phyloP scores from a whole-genome alignment of 1,140 invertebrate genomes.

The Lamellibrachia luymesi region DNA sequence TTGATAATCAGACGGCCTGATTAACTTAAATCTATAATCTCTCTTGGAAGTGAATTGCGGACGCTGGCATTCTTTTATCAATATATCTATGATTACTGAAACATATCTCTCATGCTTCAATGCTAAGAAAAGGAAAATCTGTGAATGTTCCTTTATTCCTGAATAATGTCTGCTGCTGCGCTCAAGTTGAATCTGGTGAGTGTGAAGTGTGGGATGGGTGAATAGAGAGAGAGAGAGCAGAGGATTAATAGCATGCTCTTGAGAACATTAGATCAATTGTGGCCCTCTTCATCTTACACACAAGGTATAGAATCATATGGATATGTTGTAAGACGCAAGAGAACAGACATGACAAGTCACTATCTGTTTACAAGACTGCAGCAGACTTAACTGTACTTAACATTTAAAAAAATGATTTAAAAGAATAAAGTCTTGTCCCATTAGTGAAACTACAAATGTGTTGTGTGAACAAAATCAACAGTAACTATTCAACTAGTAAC shows the following conservation, averaged over 20 bases:
- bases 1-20: background rate
- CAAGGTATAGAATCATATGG: background rate
- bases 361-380: too few relatives aligned
- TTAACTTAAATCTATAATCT: background rate
- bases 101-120: background rate
- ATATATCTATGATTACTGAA: background rate
- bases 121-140: background rate
- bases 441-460: too few relatives aligned
- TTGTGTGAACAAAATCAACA: too few relatives aligned
- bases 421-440: too few relatives aligned
- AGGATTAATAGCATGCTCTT: background rate
- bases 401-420: too few relatives aligned
- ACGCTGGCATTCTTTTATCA: background rate
- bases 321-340: too few relatives aligned
- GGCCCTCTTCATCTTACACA: background rate
- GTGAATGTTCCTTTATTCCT: background rate
- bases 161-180: background rate
- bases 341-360: too few relatives aligned
- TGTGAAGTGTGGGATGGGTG: background rate
- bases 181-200: background rate
- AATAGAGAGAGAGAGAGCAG: background rate
- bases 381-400: too few relatives aligned
- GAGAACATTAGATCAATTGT: background rate
- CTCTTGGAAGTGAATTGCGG: background rate
- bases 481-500: too few relatives aligned